Evolutionary conservation across 2,113 vertebrate genomes (phyloP), one percentile per base, ranked within the genome.

Genomic region (Strix uralensis): DNA sequence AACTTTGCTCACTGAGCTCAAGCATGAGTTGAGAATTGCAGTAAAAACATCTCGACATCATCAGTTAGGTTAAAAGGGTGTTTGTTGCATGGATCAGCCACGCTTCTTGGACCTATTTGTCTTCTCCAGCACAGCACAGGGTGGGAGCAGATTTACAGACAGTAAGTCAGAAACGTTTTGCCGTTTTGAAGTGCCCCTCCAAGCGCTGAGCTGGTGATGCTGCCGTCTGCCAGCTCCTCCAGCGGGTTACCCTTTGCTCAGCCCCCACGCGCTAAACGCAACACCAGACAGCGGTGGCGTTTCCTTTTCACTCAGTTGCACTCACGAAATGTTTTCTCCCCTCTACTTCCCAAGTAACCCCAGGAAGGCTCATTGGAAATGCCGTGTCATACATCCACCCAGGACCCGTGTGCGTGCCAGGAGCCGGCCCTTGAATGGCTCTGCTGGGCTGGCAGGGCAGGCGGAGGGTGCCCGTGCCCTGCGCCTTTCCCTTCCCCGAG

Each of bases 371-470:
- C 49, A 0, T 14, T 42, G 20, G 46, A 63, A 82, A 46, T 32
- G 23, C 4, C 67, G 4, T 1, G 4, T 52, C 19, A 7, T 26
- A 36, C n/a, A 82, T 40, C 55, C 75, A 29, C 7, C 52, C 58
- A 32, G 61, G 72, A 32, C 5, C 38, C 3, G 1, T 3, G 0
- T 9, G 14, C 1, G 3, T n/a, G 57, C 42, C 57, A 19, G 72
- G 52, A 73, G 30, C 59, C 3, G 2, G 40, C 18, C 27, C 21
- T 23, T 3, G 32, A 25, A 9, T 1, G 8, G 38, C 38, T 38
- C 20, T 0, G 5, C 32, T 7, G 44, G 62, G 42, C 38, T 30
- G 55, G 30, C 19, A 3, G 47, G 63, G 69, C 30, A 4, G 46
- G 18, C 13, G 5, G 10, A 20, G 54, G 55, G 29, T 73, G 42